Evolutionary conservation across 2,113 vertebrate genomes (phyloP).

Genomic region (Acrocephalus arundinaceus): DNA sequence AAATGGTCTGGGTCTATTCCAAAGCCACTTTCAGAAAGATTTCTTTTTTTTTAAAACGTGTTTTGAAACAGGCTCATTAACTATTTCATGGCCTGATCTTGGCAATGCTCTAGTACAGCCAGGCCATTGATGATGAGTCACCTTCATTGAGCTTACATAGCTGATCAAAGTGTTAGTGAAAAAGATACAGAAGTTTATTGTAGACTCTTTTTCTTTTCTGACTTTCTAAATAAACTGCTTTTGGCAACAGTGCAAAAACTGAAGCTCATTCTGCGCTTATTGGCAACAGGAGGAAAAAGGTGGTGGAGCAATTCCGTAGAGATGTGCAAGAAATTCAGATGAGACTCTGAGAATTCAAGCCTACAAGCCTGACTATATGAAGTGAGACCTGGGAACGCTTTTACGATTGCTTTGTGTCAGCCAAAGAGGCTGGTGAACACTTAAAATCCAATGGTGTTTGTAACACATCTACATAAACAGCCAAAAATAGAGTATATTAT

Average conservation of each 20-base stretch:
- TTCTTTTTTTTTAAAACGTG: background rate
- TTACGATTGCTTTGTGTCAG: background rate
- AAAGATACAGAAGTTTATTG: background rate
- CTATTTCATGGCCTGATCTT: background rate
- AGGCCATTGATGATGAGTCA: background rate
- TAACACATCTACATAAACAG: background rate
- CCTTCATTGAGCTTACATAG: background rate
- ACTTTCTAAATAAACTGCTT: background rate
- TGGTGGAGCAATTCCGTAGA: background rate
- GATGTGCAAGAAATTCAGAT: background rate
- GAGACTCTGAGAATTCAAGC: background rate
- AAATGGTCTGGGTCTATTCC: background rate
- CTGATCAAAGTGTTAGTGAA: background rate
- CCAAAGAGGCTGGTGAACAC: background rate
- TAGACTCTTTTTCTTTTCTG: background rate
- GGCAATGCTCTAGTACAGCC: background rate
- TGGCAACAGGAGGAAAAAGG: background rate
- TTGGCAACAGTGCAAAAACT: background rate
- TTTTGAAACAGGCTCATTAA: background rate
- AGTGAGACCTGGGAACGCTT: background rate
- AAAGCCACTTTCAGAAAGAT: background rate
- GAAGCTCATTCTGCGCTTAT: background rate
- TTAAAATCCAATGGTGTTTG: background rate
- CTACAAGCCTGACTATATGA: background rate
- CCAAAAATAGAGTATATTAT: background rate